phyloP scores from a whole-genome alignment of 2,888 invertebrate species.

The Camptogramma bilineatum region DNA sequence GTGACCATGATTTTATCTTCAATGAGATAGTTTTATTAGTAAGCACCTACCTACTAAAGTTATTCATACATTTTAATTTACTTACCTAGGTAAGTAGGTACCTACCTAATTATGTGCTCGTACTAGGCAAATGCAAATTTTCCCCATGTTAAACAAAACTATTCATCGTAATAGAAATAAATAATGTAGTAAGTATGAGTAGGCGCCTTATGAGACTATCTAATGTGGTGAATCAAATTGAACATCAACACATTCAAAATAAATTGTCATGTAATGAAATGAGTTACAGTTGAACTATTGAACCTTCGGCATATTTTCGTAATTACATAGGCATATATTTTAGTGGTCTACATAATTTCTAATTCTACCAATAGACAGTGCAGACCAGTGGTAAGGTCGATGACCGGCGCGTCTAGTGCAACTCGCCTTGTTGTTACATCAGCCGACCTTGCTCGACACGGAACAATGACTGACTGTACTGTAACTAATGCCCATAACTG shows the following conservation, averaged over 20 bases:
- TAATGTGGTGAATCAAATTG: no score
- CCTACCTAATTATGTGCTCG: no score
- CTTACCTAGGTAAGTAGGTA: neutral
- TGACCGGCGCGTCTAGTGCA: constrained; percentile 76
- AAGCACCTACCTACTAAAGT: no score
- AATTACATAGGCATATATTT: neutral
- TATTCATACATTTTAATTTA: no score
- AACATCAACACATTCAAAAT: no score
- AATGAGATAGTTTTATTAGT: neutral
- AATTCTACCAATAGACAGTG: constrained; percentile 58
- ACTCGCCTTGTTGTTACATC: constrained; percentile 72
- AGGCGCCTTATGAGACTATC: no score
- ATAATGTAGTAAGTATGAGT: no score
- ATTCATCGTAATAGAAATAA: no score
- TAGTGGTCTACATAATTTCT: constrained; percentile 56
- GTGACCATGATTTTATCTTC: constrained; percentile 14
- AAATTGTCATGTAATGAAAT: no score
- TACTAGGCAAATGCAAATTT: no score
- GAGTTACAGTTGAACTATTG: no score
- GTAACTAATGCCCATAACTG: constrained; percentile 44
- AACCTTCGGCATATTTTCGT: neutral
- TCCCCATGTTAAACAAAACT: no score
- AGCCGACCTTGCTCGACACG: constrained; percentile 77
- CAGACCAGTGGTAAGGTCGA: constrained; percentile 67
- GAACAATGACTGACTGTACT: constrained; percentile 72